Base-by-base conservation (phyloP, 2,113 vertebrate species). In the Athene noctua region DNA sequence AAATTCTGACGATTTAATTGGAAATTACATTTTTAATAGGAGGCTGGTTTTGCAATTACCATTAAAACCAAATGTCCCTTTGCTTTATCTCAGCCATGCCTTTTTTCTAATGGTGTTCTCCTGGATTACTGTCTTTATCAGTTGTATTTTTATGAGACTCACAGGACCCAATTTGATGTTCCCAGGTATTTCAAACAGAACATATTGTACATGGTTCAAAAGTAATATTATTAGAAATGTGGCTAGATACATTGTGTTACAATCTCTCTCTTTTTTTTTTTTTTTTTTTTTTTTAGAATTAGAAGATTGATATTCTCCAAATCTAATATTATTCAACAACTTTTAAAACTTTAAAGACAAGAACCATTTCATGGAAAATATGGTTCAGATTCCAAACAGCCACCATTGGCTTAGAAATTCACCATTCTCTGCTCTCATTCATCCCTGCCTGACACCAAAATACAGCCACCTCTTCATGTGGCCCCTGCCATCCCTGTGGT, bases 131-230 rank as follows among this genome's bases (percentile, higher is more conserved):
- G 58, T 32, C 73, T 91, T 86, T 79, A 85, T 97, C 92, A 75
- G 63, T 16, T 72, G 30, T 59, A 13, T 90, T 97, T 96, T 91
- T 30, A 72, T 25, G 59, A 92, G 65, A 52, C 61, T 87, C 78
- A 3, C 0, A 68, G 75, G 72, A 65, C 70, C 44, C 92, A 91
- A 87, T 95, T 94, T 87, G 92, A 86, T 94, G 91, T 92, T 95
- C 91, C 88, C 88, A 94, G 86, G 88, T 96, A 94, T 84, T 92
- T 94, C 68, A 78, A 57, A 12, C 27, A 34, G 94, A 94, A 94
- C 96, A 75, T 10, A 3, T 11, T 1, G 63, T 90, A 12, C 88
- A 32, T 65, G 30, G 44, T 47, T 91, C 77, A 89, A 54, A 84
- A 81, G 23, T 16, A 66, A 55, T 38, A 52, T 77, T 92, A 51